Percentiles rank a stretch among this genome's conserved stretches.
Evolutionary conservation across 2,797 vertebrate species (phyloP).

Genomic region (Hyperoplus immaculatus): DNA sequence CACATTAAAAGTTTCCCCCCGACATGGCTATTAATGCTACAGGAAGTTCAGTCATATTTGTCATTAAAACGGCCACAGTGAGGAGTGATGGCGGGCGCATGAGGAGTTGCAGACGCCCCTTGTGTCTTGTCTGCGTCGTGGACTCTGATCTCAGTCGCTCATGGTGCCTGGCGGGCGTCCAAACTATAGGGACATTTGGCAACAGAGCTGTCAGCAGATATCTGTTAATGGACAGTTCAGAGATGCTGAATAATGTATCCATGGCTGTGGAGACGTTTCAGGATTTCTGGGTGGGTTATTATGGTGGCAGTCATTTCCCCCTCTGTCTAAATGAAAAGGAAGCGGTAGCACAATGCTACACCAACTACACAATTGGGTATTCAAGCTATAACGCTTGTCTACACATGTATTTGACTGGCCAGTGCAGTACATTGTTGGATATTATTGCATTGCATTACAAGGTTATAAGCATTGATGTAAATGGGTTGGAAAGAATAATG

Average conservation of each 20-base stretch:
- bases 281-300: neutral
- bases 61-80: neutral
- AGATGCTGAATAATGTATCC: conserved; percentile 10
- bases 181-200: neutral
- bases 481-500: neutral
- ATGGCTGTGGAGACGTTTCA: neutral
- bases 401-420: neutral
- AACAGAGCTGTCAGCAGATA: neutral
- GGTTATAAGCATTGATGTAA: neutral
- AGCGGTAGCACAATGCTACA: neutral
- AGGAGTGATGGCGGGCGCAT: neutral
- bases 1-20: conserved; percentile 9
- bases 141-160: neutral
- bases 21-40: neutral
- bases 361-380: neutral
- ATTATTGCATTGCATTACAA: too few species aligned
- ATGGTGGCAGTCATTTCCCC: neutral
- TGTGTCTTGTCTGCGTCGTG: neutral
- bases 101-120: conserved; percentile 2
- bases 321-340: neutral
- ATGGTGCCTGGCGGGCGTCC: neutral
- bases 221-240: conserved; percentile 6
- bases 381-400: neutral
- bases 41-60: conserved; percentile 6
- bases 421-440: too few species aligned